Percentiles rank a stretch among this genome's conserved stretches.
These are phyloP conservation scores for Heteromormyrus szaboi DNA, from an alignment of 2,797 vertebrate species.

Conservation along the genomic window DNA sequence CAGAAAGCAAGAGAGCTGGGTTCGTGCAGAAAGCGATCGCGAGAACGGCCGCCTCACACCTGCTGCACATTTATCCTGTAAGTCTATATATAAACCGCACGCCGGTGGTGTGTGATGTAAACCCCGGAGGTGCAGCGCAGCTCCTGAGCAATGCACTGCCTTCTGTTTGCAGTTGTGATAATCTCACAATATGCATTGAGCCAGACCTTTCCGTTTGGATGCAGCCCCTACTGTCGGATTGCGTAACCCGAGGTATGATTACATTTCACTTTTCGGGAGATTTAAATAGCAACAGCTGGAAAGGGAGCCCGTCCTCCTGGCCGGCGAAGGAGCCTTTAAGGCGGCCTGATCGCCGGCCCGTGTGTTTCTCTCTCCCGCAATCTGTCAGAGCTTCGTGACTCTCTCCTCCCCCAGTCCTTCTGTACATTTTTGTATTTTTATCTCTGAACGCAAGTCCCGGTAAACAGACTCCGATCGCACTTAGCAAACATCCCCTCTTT, in stretches of 20 bases:
- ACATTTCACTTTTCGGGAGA: not conserved
- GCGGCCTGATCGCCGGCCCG: not conserved
- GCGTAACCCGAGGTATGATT: not conserved
- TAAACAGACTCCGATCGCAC: constrained; percentile 31
- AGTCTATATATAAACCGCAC: constrained; percentile 1
- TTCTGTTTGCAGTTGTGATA: constrained; percentile 9
- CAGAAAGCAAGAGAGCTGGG: constrained; percentile 30
- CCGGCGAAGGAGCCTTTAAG: not conserved
- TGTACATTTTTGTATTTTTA: constrained; percentile 25
- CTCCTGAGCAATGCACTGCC: not conserved
- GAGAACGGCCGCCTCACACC: not conserved
- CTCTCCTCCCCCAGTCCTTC: constrained; percentile 53
- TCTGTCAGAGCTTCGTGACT: constrained; percentile 36
- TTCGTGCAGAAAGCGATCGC: not conserved
- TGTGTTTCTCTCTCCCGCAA: constrained; percentile 31
- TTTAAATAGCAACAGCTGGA: constrained; percentile 4
- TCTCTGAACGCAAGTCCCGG: constrained; percentile 40
- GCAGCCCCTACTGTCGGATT: not conserved
- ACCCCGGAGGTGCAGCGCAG: not conserved
- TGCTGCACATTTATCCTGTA: constrained; percentile 1
- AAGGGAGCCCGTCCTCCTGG: not conserved
- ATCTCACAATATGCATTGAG: constrained; percentile 9
- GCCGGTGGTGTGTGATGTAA: not conserved
- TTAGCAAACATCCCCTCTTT: constrained; percentile 11
- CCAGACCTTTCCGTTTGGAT: constrained; percentile 3